phyloP scores from a whole-genome alignment of 2,888 invertebrate genomes.

The Cremastobaeus sp. region DNA sequence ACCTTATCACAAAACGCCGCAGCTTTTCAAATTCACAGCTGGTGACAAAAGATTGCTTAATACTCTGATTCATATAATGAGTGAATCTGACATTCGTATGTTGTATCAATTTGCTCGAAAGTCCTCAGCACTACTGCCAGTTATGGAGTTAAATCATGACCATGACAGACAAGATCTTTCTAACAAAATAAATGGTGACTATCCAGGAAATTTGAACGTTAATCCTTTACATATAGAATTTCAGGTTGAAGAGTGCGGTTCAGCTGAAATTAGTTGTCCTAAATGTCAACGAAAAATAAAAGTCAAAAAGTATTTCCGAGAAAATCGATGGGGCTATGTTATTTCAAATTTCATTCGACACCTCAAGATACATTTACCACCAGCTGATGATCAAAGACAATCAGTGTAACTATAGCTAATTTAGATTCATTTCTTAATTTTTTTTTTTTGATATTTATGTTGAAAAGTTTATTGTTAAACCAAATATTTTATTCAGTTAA shows the following conservation, averaged over 20 bases:
- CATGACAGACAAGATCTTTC: neutral
- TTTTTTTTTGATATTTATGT: too few species aligned
- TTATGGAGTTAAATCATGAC: neutral
- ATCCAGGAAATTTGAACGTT: neutral
- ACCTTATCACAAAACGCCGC: neutral
- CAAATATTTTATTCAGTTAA: too few species aligned
- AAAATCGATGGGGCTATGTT: neutral
- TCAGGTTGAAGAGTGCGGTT: neutral
- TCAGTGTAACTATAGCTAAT: too few species aligned
- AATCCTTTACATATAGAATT: neutral
- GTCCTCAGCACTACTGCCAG: neutral
- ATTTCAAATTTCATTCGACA: constrained; percentile 7
- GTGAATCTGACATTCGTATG: neutral
- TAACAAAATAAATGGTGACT: neutral
- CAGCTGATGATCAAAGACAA: too few species aligned
- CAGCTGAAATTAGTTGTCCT: neutral
- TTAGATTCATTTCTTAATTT: too few species aligned
- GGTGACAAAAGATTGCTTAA: constrained; percentile 3
- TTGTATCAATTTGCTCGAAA: neutral
- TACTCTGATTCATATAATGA: neutral
- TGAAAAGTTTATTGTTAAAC: too few species aligned
- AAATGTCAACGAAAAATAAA: neutral
- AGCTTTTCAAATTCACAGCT: neutral
- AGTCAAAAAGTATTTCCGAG: neutral
- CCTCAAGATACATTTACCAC: neutral